Percentiles rank a stretch among this genome's conserved stretches.
Evolutionary conservation across 2,113 vertebrate genomes (phyloP).

Genomic region (Dasypus novemcinctus): DNA sequence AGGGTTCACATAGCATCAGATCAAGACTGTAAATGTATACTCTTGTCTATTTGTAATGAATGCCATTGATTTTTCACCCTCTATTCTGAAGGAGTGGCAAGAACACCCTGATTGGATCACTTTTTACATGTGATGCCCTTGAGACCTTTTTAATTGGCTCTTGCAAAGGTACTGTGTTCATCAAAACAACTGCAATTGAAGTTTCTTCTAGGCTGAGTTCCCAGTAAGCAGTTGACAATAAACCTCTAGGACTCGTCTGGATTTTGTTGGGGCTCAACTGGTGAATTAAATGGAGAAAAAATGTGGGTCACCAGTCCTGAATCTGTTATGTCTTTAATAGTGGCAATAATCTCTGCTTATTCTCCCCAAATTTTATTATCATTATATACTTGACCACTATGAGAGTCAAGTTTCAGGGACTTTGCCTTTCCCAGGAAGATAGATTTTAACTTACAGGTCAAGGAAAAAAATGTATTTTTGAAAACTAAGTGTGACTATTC

Average conservation of each 20-base stretch:
- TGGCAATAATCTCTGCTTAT: background rate
- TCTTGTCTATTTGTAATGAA: background rate
- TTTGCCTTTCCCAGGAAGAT: background rate
- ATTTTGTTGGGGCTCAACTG: background rate
- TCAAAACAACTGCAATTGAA: background rate
- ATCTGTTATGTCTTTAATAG: background rate
- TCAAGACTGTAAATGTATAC: background rate
- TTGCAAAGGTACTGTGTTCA: background rate
- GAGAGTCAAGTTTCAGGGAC: background rate
- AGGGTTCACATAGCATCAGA: background rate
- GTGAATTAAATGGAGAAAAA: background rate
- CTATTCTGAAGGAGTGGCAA: background rate
- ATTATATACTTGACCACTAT: background rate
- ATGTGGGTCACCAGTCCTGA: background rate
- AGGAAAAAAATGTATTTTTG: background rate
- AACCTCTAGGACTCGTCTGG: background rate
- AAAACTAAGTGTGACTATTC: background rate
- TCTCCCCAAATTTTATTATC: background rate
- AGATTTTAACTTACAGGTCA: background rate
- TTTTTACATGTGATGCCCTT: background rate
- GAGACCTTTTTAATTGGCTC: background rate
- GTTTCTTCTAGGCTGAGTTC: background rate
- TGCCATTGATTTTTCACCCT: background rate
- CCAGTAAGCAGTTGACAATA: background rate
- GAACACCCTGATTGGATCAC: background rate